Conservation (phyloP, 2,113 vertebrate species). For the Cololabis saira region DNA sequence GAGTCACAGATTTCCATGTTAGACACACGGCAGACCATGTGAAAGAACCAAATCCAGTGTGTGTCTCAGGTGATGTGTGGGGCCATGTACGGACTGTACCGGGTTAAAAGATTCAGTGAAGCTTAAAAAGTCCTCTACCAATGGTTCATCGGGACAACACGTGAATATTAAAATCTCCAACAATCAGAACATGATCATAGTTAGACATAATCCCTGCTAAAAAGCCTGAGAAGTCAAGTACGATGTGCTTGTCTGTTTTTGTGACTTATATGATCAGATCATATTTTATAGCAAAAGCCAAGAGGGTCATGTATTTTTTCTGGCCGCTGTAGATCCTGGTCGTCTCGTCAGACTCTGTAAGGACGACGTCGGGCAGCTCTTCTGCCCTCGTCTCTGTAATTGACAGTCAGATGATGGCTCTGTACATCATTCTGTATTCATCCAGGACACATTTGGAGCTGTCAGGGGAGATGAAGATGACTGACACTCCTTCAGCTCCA, state of each 20-base stretch:
- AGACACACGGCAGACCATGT: not conserved
- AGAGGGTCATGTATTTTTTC: no score
- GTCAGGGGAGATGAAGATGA: not conserved
- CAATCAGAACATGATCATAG: not conserved
- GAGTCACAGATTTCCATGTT: not conserved
- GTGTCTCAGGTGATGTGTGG: not conserved
- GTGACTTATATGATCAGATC: no score
- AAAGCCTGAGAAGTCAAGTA: no score
- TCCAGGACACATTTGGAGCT: conserved; percentile 6
- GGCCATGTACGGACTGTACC: no score
- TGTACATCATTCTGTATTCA: conserved; percentile 13
- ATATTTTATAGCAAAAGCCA: no score
- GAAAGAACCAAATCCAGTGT: not conserved
- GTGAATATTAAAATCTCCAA: not conserved
- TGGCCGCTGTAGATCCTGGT: no score
- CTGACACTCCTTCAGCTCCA: no score
- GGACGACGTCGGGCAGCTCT: no score
- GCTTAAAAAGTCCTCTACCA: not conserved
- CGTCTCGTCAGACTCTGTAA: no score
- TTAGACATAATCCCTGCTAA: not conserved
- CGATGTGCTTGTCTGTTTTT: no score
- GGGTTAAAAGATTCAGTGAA: not conserved
- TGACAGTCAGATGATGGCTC: conserved; percentile 1
- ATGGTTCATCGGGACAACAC: not conserved
- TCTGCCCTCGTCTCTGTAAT: no score